These are phyloP conservation scores for Hyperopisus bebe DNA, from an alignment of 2,113 vertebrate genomes.

Conservation along the genomic window DNA sequence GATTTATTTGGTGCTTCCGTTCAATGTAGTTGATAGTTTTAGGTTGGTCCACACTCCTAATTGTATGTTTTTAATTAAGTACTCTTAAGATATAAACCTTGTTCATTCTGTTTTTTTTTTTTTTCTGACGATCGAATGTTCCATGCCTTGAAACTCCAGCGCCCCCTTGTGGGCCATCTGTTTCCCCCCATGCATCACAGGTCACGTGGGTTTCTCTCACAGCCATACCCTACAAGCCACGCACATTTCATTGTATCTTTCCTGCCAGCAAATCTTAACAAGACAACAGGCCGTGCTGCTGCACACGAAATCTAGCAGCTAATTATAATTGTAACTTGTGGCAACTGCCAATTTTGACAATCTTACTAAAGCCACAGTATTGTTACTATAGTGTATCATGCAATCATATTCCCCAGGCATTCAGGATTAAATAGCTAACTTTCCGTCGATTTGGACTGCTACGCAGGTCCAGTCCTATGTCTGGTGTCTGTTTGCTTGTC, in stretches of 20 bases:
- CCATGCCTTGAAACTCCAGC: background rate
- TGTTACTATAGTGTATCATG: background rate
- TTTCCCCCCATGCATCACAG: background rate
- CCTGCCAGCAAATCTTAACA: background rate
- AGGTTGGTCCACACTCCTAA: background rate
- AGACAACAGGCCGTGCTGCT: background rate
- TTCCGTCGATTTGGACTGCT: background rate
- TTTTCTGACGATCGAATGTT: background rate
- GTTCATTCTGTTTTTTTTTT: background rate
- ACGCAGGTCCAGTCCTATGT: background rate
- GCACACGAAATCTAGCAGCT: background rate
- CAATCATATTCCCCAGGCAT: background rate
- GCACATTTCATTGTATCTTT: background rate
- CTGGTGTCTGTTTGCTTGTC: background rate
- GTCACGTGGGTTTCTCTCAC: background rate
- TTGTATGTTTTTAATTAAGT: background rate
- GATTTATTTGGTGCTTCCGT: background rate
- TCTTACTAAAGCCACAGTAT: background rate
- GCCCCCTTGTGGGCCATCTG: background rate
- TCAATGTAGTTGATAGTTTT: background rate
- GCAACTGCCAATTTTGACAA: background rate
- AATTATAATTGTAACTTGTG: background rate
- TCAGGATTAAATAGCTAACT: background rate
- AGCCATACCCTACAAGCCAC: background rate
- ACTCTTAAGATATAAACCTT: background rate